These are phyloP conservation scores for Pedicia rivosa DNA, from an alignment of 2,888 invertebrate genomes.

Conservation along the genomic window DNA sequence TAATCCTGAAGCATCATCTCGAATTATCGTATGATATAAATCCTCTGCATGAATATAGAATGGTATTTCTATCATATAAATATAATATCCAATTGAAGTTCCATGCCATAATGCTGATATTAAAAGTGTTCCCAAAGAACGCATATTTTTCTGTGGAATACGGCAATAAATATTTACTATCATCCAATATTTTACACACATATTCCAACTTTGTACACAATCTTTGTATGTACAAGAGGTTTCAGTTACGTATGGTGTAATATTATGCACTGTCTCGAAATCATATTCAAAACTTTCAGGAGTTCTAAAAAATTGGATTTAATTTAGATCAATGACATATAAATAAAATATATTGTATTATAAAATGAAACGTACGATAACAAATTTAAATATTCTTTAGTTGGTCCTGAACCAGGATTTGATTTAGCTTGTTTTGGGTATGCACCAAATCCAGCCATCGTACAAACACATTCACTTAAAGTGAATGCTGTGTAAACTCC, in stretches of 20 bases:
- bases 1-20: slow-evolving; percentile 42
- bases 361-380: slow-evolving; percentile 37
- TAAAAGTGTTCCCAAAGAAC: slow-evolving; percentile 57
- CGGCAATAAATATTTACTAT: slow-evolving; percentile 79
- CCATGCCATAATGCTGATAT: slow-evolving; percentile 95
- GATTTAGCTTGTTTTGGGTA: slow-evolving; percentile 64
- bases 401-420: slow-evolving; percentile 74
- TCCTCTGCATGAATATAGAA: slow-evolving; percentile 82
- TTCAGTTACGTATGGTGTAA: slow-evolving; percentile 71
- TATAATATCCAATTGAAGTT: slow-evolving; percentile 82
- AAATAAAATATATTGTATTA: too few relatives aligned
- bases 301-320: too few relatives aligned
- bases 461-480: slow-evolving; percentile 84
- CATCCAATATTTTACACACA: slow-evolving; percentile 92
- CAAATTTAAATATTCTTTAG: slow-evolving; percentile 46
- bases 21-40: slow-evolving; percentile 53
- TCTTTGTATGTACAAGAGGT: slow-evolving; percentile 66
- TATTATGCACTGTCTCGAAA: slow-evolving; percentile 70
- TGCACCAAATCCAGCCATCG: slow-evolving; percentile 78
- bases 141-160: slow-evolving; percentile 46
- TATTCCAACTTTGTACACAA: slow-evolving; percentile 91
- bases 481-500: slow-evolving; percentile 83
- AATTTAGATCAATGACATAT: too few relatives aligned
- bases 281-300: slow-evolving; percentile 40
- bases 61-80: slow-evolving; percentile 80